A percentile compares a stretch with the other conserved stretches of the same genome.
Conservation (phyloP, 2,888 invertebrate species). For the Hypselothyrea guttata region DNA sequence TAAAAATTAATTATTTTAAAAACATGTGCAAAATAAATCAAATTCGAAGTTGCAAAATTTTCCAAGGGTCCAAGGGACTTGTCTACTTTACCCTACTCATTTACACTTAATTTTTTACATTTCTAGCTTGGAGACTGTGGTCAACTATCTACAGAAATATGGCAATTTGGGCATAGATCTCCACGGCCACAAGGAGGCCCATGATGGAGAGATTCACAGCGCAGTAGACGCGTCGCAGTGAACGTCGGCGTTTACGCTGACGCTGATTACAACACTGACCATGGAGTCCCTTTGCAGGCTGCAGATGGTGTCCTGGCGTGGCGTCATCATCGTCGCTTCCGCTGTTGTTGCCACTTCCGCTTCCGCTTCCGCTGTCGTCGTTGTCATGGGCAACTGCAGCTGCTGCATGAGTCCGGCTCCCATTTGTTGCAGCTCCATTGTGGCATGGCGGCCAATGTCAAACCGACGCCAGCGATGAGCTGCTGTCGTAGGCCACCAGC, state of each 20-base stretch:
- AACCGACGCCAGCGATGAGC: slow-evolving; percentile 81
- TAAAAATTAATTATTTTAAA: no score
- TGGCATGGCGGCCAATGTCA: slow-evolving; percentile 81
- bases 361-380: slow-evolving; percentile 22
- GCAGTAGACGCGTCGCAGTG: slow-evolving; percentile 80
- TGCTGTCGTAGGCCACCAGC: slow-evolving; percentile 82
- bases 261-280: slow-evolving; percentile 76
- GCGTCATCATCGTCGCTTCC: slow-evolving; percentile 26
- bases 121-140: no score
- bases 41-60: no score
- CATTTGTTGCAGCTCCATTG: slow-evolving; percentile 72
- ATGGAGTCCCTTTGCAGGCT: slow-evolving; percentile 49
- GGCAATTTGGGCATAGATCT: slow-evolving; percentile 81
- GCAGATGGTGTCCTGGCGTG: slow-evolving; percentile 49
- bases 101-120: no score
- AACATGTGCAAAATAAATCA: no score
- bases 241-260: slow-evolving; percentile 75
- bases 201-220: slow-evolving; percentile 80
- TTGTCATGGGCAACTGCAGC: slow-evolving; percentile 4
- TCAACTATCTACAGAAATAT: slow-evolving; percentile 72
- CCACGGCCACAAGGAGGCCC: slow-evolving; percentile 79
- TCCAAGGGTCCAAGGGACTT: no score
- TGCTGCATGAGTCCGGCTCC: slow-evolving; percentile 25
- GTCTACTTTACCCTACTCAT: no score
- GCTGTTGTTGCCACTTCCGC: slow-evolving; percentile 21